Base-by-base conservation (phyloP, 1,140 invertebrate genomes). In the Lerema accius region DNA sequence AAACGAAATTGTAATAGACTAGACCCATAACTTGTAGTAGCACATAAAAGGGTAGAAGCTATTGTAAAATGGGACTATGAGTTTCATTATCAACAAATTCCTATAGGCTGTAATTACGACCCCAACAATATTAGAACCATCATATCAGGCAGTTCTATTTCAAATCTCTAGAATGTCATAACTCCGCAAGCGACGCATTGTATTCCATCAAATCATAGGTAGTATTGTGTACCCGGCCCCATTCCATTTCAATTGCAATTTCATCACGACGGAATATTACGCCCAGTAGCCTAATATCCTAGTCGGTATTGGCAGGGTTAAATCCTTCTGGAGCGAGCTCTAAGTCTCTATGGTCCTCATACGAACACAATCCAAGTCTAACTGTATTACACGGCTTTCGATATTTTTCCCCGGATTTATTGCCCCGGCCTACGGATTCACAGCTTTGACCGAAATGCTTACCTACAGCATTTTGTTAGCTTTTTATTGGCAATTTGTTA, bases 401-500 rank as follows among this genome's bases (percentile, higher is more conserved):
- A 84, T 82, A 84, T 80, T 79, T 81, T 78, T 80, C 59, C 53
- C 63, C 51, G 73, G 75, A 86, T 86, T 86, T 86, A 86, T 83
- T 67, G 65, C 67, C 64, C 65, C 35, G 63, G 61, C 60, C 63
- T 60, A 16, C 67, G 82, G 84, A 86, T 84, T 86, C 84, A 84
- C 84, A 84, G 76, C 80, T 82, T 80, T 78, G 84, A 82, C 78
- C 84, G 76, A 76, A 82, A 84, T 81, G 75, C 77, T 80, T 82
- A 84, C 80, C 82, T 78, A 76, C 71, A 77, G 64, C 75, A 79
- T 83, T 86, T 83, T 80, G 82, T 83, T 84, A 83, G 78, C 77
- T 83, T 86, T 86, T 86, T 86, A 86, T 84, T 81, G 84, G 71
- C 80, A 84, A 80, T 86, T 86, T 80, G 76, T 82, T 83, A 82